Percentiles rank a stretch among this genome's conserved stretches.
These are phyloP conservation scores for Drosophila bipectinata DNA, from an alignment of 1,140 invertebrate genomes.

Conservation along the genomic window DNA sequence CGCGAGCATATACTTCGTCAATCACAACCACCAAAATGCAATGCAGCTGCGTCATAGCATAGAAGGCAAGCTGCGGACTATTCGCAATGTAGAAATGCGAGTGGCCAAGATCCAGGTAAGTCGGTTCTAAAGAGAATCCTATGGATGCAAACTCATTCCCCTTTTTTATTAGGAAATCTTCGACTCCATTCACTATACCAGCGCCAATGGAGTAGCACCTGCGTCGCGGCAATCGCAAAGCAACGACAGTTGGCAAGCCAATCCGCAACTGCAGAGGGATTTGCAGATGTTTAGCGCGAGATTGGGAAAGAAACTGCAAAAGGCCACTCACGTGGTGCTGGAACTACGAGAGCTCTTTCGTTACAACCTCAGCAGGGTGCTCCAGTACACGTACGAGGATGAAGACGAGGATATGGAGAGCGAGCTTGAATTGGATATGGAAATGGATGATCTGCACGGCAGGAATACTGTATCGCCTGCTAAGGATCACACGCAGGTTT, in stretches of 20 bases:
- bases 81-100: constrained; percentile 86
- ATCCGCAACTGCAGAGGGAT: constrained; percentile 65
- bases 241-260: constrained; percentile 37
- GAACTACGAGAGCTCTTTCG: constrained; percentile 73
- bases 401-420: constrained; percentile 55
- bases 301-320: constrained; percentile 83
- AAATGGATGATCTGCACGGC: constrained; percentile 59
- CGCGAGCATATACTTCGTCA: constrained; percentile 68
- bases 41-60: constrained; percentile 72
- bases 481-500: constrained; percentile 51
- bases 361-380: constrained; percentile 72
- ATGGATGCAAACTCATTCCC: background rate
- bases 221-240: constrained; percentile 11
- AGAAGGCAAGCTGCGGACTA: constrained; percentile 75
- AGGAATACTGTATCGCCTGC: constrained; percentile 16
- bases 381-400: constrained; percentile 68
- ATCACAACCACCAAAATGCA: constrained; percentile 78
- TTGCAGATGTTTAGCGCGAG: constrained; percentile 83
- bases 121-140: background rate
- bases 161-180: constrained; percentile 83
- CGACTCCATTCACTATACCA: constrained; percentile 83
- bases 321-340: constrained; percentile 79
- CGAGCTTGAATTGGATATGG: constrained; percentile 65
- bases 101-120: constrained; percentile 86
- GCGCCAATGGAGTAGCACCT: constrained; percentile 22